Conservation (phyloP, 2,797 vertebrate genomes). For the Pseudochirops cupreus region DNA sequence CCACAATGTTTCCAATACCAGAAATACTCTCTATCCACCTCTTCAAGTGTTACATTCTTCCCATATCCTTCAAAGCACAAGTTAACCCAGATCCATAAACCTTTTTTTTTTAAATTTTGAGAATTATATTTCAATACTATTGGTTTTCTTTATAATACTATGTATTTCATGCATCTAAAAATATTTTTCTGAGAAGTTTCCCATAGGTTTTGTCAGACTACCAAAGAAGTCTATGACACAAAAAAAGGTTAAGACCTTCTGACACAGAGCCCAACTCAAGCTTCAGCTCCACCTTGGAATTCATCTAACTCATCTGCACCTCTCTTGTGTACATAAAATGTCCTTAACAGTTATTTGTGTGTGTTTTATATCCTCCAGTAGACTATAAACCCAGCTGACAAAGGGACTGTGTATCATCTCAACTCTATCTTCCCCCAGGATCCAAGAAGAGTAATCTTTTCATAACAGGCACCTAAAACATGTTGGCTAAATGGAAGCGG, state of each 20-base stretch:
- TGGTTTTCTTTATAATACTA: not conserved
- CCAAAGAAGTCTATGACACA: not conserved
- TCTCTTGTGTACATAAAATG: not conserved
- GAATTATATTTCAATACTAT: not conserved
- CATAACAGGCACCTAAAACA: not conserved
- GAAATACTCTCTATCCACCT: not conserved
- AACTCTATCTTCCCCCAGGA: not conserved
- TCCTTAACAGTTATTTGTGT: not conserved
- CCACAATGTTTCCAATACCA: too few species aligned
- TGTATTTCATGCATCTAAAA: not conserved
- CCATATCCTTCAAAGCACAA: not conserved
- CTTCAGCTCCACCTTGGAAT: not conserved
- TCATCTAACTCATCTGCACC: not conserved
- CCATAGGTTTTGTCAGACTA: not conserved
- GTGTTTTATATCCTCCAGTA: not conserved
- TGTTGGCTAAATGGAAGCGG: not conserved
- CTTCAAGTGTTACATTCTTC: not conserved
- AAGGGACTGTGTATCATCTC: not conserved
- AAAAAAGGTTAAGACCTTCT: not conserved
- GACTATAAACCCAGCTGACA: not conserved
- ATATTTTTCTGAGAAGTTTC: not conserved
- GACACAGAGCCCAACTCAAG: not conserved
- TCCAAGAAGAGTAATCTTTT: not conserved
- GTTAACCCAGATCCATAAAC: not conserved
- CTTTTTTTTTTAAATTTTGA: not conserved